Evolutionary conservation across 2,888 invertebrate genomes (phyloP), one percentile per base, ranked within the genome.

Genomic region (Tribolium freemani): DNA sequence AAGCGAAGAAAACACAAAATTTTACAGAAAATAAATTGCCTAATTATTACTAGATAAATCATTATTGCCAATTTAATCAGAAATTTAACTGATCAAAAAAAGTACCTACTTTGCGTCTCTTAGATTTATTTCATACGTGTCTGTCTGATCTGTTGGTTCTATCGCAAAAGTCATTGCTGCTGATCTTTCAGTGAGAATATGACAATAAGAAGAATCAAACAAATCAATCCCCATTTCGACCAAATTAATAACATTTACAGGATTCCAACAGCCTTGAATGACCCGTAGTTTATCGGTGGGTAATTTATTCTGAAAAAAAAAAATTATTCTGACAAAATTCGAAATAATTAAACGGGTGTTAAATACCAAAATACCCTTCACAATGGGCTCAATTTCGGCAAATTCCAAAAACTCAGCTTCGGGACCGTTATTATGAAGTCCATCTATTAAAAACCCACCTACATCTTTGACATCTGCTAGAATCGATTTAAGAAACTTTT

Each of bases 201-300:
- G 91, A 31, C 94, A 93, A 85, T 95, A 95, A 0, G 96, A 93
- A 0, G 95, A 93, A 83, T 98, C 97, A 85, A 98, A 96, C 9
- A 97, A 84, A 86, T 98, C 98, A 77, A 96, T 90, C 11, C 97
- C 97, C 30, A 90, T 81, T 76, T 91, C 88, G 31, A 97, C 90
- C 0, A 96, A 90, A 72, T 92, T 88, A 69, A 97, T 83, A 46
- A 95, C 88, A 26, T 90, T 87, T 3, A 90, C 86, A 2, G 97
- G 96, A 82, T 91, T 91, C 91, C 94, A 96, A 61, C 93, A 91
- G 2, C 96, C 96, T 82, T 94, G 92, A 75, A 95, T 88, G 45
- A 94, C 87, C 73, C 91, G 89, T 3, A 95, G 86, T 82, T 94
- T 92, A 61, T 92, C 89, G 51, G 86, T 86, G 0, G 95, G 94